These are phyloP conservation scores for Centropyge bicolor DNA, from an alignment of 2,797 vertebrate species.

Conservation along the genomic window DNA sequence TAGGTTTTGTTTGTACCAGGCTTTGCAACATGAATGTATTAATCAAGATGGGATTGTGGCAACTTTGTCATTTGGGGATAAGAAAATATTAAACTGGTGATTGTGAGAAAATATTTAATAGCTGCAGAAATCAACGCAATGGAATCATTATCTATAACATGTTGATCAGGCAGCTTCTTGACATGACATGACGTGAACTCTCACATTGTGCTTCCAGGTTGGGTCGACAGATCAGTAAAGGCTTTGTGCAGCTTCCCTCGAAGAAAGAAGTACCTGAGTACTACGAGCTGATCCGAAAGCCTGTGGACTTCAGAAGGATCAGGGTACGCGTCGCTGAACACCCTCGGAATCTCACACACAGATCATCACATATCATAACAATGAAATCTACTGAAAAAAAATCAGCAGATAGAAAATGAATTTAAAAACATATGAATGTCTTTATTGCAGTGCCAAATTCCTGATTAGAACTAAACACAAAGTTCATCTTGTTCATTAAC, in stretches of 20 bases:
- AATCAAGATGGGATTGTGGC: not conserved
- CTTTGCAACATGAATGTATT: too few species aligned
- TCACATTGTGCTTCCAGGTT: slow-evolving; percentile 86
- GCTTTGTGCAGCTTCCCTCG: slow-evolving; percentile 97
- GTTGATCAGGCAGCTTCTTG: not conserved
- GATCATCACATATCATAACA: not conserved
- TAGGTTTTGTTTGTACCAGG: not conserved
- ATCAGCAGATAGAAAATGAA: not conserved
- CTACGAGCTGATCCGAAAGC: slow-evolving; percentile 98
- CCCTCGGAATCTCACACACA: not conserved
- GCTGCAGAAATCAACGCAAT: not conserved
- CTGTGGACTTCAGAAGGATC: slow-evolving; percentile 99
- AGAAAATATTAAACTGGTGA: not conserved
- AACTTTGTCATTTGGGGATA: not conserved
- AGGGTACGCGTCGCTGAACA: slow-evolving; percentile 85
- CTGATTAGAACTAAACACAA: too few species aligned
- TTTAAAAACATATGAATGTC: slow-evolving; percentile 3
- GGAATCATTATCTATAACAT: not conserved
- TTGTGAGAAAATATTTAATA: too few species aligned
- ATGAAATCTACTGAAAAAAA: slow-evolving; percentile 2
- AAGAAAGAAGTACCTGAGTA: slow-evolving; percentile 98
- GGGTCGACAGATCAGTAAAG: slow-evolving; percentile 98
- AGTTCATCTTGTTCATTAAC: too few species aligned
- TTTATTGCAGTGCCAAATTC: too few species aligned
- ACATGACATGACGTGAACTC: slow-evolving; percentile 10